Evolutionary conservation across 2,113 vertebrate genomes (phyloP).

Genomic region (Benitochromis conjunctus): DNA sequence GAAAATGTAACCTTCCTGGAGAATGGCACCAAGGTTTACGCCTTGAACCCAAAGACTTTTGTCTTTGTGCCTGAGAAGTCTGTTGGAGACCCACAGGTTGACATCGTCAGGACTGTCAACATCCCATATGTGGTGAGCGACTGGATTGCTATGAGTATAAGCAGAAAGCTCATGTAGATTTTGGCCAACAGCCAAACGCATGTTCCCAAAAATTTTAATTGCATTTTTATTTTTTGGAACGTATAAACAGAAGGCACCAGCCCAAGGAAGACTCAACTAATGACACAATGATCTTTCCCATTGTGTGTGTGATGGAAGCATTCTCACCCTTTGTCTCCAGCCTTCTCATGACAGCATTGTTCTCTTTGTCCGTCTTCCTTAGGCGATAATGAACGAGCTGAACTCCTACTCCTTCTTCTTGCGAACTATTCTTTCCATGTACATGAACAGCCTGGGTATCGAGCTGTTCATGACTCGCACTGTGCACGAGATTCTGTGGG

Average conservation of each 20-base stretch:
- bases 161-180: neutral
- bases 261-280: neutral
- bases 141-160: neutral
- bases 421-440: constrained; percentile 57
- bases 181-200: neutral
- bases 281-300: neutral
- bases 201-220: neutral
- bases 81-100: constrained; percentile 80
- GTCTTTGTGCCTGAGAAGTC: constrained; percentile 87
- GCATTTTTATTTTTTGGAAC: neutral
- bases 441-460: constrained; percentile 57
- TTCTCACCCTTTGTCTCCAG: neutral
- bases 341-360: neutral
- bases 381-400: constrained; percentile 84
- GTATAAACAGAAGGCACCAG: neutral
- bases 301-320: neutral
- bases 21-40: constrained; percentile 88
- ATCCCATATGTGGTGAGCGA: constrained; percentile 90
- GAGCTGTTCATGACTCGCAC: constrained; percentile 80
- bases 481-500: constrained; percentile 88
- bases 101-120: constrained; percentile 86
- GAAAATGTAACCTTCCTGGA: constrained; percentile 87
- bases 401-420: constrained; percentile 66
- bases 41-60: constrained; percentile 87
- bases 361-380: neutral